Base-by-base conservation (phyloP, 2,797 vertebrate species). In the Rhinophrynus dorsalis region DNA sequence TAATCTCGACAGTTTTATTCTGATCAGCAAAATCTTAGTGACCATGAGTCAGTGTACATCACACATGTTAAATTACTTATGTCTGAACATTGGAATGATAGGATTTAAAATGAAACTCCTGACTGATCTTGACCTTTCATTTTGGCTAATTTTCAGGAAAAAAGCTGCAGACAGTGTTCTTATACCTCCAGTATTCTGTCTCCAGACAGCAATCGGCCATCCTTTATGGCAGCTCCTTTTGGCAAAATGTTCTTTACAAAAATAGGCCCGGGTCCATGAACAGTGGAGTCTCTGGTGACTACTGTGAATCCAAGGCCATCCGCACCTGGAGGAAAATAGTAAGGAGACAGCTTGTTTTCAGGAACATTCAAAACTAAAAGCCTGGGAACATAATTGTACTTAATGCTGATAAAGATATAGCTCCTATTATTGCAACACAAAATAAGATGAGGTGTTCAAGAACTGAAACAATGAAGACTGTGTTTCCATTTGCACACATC, bases 181-280 rank as follows among this genome's bases (percentile, higher is more conserved):
- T 45, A 81, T 85, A 99, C 97, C 94, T 99, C 96, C 32, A 98
- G 81, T 79, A 99, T 96, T 79, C 96, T 90, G 85, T 99, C 97
- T 65, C 96, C 97, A 45, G 96, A 95, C 77, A 96, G 94, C 74
- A 99, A 89, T 50, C 94, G 93, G 44, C 96, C 96, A 69, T 99
- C 97, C 85, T 96, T 96, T 65, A 98, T 82, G 44, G 97, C 97
- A 48, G 97, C 97, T 76, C 97, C 96, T 50, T 95, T 94, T 7
- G 95, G 92, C n/a, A 99, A 88, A 83, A 99, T 98, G 79, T 98
- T 99, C 84, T 99, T 99, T 56, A 99, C 95, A 13, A 98, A 93
- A 81, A 99, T 98, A 0, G 96, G 97, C 42, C 96, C 94, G 0
- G 93, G 94, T n/a, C 93, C 94, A 0, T 97, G 95, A 3, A 96